Evolutionary conservation across 2,888 invertebrate species (phyloP).

Genomic region (Apodemia hepburni): DNA sequence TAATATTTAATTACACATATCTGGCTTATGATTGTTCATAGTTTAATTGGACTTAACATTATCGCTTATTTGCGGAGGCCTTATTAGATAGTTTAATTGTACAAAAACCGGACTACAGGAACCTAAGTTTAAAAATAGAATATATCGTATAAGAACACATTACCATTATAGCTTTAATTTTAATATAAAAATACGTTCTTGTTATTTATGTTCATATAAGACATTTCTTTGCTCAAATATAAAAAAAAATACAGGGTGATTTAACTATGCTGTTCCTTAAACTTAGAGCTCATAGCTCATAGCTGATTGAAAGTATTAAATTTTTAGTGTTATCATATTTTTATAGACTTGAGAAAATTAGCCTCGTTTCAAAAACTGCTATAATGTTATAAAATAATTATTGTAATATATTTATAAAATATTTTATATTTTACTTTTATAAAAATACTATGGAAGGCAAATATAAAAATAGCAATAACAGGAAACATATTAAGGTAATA

Average conservation of each 20-base stretch:
- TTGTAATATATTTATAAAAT: too few species aligned
- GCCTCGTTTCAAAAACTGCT: not conserved
- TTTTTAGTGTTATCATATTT: constrained; percentile 14
- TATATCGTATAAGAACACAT: constrained; percentile 37
- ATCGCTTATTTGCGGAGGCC: not conserved
- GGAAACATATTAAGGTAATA: too few species aligned
- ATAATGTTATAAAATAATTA: too few species aligned
- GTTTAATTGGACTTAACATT: not conserved
- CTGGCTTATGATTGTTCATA: not conserved
- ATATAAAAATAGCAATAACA: too few species aligned
- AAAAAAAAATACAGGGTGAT: constrained; percentile 45
- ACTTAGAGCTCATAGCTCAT: constrained; percentile 28
- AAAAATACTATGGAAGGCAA: too few species aligned
- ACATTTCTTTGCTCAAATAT: constrained; percentile 47
- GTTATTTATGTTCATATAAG: constrained; percentile 31
- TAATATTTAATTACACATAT: not conserved
- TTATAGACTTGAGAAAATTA: constrained; percentile 7
- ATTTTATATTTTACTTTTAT: too few species aligned
- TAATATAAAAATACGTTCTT: constrained; percentile 27
- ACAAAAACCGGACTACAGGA: not conserved
- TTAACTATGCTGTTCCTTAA: constrained; percentile 37
- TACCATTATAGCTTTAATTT: constrained; percentile 59
- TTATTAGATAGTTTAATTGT: constrained; percentile 1
- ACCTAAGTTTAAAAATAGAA: not conserved
- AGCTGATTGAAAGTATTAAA: constrained; percentile 34